Percentiles rank a stretch among this genome's conserved stretches.
These are phyloP conservation scores for Dasypogon diadema DNA, from an alignment of 2,888 invertebrate species.

Conservation along the genomic window DNA sequence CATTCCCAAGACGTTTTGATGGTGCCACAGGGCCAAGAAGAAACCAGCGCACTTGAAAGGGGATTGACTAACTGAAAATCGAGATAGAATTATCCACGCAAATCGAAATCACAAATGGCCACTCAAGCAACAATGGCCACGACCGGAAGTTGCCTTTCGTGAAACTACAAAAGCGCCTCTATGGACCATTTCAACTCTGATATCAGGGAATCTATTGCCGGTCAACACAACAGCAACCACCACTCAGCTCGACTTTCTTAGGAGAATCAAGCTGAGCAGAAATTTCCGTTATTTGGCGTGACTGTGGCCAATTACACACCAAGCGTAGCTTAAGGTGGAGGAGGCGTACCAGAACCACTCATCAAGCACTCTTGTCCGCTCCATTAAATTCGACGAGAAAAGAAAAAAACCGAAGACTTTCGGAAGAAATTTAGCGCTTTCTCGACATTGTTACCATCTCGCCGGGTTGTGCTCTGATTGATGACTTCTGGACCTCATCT, in stretches of 20 bases:
- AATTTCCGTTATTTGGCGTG: constrained; percentile 48
- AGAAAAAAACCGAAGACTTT: not conserved
- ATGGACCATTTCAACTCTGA: not conserved
- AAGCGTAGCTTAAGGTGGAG: not conserved
- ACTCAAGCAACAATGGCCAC: constrained; percentile 49
- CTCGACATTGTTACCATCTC: not conserved
- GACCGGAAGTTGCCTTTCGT: constrained; percentile 50
- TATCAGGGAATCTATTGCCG: not conserved
- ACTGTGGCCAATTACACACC: constrained; percentile 33
- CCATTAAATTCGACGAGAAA: constrained; percentile 24
- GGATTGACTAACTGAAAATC: not conserved
- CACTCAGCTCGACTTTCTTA: constrained; percentile 11
- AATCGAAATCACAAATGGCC: constrained; percentile 49
- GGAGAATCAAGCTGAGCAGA: constrained; percentile 7
- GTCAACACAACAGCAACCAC: constrained; percentile 28
- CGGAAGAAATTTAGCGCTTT: constrained; percentile 21
- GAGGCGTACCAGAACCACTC: constrained; percentile 2
- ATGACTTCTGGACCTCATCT: constrained; percentile 1
- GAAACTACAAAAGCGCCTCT: not conserved
- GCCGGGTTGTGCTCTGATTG: constrained; percentile 22
- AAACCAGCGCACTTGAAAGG: not conserved
- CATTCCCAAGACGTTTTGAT: not conserved
- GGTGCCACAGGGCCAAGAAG: not conserved
- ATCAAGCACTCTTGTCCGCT: constrained; percentile 9
- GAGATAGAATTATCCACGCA: constrained; percentile 43